Evolutionary conservation across 2,888 invertebrate species (phyloP).

Genomic region (Aquatica leii): DNA sequence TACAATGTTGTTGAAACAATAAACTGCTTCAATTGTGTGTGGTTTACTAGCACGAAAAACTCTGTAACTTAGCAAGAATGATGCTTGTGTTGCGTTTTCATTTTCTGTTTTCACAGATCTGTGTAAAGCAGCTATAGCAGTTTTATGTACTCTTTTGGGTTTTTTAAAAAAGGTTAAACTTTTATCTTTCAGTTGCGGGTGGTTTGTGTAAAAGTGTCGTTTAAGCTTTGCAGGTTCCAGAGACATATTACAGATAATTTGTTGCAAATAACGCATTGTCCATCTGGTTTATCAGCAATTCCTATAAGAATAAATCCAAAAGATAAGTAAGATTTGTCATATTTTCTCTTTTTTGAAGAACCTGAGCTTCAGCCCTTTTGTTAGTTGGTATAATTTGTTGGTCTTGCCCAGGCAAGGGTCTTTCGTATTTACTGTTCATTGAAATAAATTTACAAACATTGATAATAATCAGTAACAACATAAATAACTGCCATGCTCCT

Average conservation of each 20-base stretch:
- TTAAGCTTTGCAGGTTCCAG: neutral
- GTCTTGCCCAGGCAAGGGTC: neutral
- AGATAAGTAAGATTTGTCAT: neutral
- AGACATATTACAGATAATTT: neutral
- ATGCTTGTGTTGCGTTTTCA: conserved; percentile 10
- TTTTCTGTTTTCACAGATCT: conserved; percentile 1
- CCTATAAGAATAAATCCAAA: neutral
- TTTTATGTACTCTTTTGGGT: neutral
- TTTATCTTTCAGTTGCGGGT: neutral
- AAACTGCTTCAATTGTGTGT: conserved; percentile 9
- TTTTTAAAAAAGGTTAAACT: neutral
- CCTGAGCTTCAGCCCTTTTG: neutral
- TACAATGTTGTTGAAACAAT: conserved; percentile 7
- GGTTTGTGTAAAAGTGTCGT: conserved; percentile 1
- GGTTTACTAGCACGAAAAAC: conserved; percentile 2
- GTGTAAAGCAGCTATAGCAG: neutral
- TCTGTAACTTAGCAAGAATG: conserved; percentile 7
- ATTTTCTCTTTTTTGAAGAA: conserved; percentile 9
- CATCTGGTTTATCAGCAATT: neutral
- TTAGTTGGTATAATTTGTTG: neutral
- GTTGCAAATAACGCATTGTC: neutral
- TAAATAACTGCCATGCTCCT: no score
- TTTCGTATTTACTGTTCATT: neutral
- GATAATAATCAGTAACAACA: no score
- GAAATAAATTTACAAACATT: no score